Conservation (phyloP, 2,888 invertebrate species). For the Buathra laborator region DNA sequence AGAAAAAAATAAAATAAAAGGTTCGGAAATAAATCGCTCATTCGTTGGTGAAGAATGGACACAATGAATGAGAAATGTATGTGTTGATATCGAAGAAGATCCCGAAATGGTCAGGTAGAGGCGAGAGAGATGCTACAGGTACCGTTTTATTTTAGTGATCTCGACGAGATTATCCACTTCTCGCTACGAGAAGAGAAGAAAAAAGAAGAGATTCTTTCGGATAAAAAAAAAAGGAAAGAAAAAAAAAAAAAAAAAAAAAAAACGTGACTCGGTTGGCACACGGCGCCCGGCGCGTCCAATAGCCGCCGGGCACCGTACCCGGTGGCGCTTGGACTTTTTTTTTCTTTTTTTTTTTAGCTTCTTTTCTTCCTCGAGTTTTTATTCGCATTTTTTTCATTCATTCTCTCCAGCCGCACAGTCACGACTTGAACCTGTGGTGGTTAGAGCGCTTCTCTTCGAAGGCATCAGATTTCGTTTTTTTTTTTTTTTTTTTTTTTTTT, state of each 20-base stretch:
- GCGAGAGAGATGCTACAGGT: conserved; percentile 32
- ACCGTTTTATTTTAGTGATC: conserved; percentile 64
- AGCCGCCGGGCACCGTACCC: conserved; percentile 16
- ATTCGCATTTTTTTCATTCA: conserved; percentile 20
- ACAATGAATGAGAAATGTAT: conserved; percentile 1
- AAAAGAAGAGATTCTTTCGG: conserved; percentile 10
- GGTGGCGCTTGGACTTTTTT: conserved; percentile 55
- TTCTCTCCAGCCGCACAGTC: conserved; percentile 32
- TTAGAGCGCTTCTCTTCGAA: conserved; percentile 19
- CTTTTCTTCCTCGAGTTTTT: conserved; percentile 22
- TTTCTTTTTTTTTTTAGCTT: conserved; percentile 15
- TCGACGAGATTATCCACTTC: conserved; percentile 50
- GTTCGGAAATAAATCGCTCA: conserved; percentile 42
- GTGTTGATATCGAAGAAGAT: conserved; percentile 61
- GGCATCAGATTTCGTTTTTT: not conserved
- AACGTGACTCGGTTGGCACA: conserved; percentile 29
- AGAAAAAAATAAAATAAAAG: too few species aligned
- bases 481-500: not conserved
- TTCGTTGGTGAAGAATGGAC: not conserved
- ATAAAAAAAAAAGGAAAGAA: conserved; percentile 20
- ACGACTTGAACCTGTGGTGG: conserved; percentile 46
- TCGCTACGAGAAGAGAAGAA: conserved; percentile 10
- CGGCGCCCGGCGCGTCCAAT: conserved; percentile 26
- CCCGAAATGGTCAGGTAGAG: conserved; percentile 34
- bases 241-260: not conserved